These are phyloP conservation scores for Riptortus pedestris DNA, from an alignment of 1,140 invertebrate species.

Conservation along the genomic window DNA sequence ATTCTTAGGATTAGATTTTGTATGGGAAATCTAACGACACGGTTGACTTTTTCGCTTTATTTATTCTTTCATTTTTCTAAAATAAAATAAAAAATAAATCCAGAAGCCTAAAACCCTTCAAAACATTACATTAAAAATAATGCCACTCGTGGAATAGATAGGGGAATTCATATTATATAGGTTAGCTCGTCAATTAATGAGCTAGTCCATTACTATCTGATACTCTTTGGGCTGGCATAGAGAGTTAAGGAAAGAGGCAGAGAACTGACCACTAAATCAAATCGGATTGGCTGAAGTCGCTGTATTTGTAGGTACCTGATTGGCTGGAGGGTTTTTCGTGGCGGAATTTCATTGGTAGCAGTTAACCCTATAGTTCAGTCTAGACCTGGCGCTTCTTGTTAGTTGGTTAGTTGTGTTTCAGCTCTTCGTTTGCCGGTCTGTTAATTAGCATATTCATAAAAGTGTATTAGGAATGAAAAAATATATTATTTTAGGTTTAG, in stretches of 20 bases:
- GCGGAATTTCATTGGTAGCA: constrained; percentile 33
- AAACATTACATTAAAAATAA: too few relatives aligned
- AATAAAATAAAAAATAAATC: too few relatives aligned
- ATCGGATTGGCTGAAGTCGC: background rate
- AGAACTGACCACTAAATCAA: background rate
- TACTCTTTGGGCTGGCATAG: too few relatives aligned
- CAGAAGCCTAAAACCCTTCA: too few relatives aligned
- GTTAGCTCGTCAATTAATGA: too few relatives aligned
- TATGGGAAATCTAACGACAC: too few relatives aligned
- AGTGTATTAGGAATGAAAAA: constrained; percentile 42
- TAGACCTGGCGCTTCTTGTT: constrained; percentile 17
- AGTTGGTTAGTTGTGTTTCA: background rate
- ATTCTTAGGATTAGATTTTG: too few relatives aligned
- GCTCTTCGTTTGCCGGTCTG: background rate
- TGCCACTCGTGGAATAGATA: too few relatives aligned
- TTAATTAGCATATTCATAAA: background rate
- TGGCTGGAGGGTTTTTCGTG: constrained; percentile 30
- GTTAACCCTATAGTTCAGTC: constrained; percentile 15
- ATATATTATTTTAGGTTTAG: constrained; percentile 40
- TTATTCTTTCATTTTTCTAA: too few relatives aligned
- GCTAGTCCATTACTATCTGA: too few relatives aligned
- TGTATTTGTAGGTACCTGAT: constrained; percentile 5
- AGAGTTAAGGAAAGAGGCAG: background rate
- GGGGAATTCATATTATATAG: too few relatives aligned
- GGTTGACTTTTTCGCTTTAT: too few relatives aligned